Base-by-base conservation (phyloP, 2,113 vertebrate species). In the Trichomycterus rosablanca region DNA sequence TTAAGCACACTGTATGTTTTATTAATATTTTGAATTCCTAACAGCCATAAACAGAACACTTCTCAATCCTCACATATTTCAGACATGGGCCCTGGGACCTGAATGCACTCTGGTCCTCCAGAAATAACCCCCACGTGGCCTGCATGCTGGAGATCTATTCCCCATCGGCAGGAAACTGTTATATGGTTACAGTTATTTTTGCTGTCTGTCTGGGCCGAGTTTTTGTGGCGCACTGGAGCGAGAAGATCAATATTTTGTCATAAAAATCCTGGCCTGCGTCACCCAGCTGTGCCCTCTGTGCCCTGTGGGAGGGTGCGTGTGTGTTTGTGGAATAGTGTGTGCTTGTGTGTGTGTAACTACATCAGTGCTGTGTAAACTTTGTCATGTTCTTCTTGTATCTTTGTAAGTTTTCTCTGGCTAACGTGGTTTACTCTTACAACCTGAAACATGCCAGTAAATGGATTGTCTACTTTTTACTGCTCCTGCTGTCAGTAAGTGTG, bases 111-210 rank as follows among this genome's bases (percentile, higher is more conserved):
- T 11, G 34, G 59, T 40, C 32, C 48, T 46, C 28, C 84, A 85
- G 82, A 81, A 86, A 86, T 87, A 87, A 83, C 78, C 58, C 43
- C 14, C 82, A 83, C 80, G 75, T 83, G 80, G 40, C 74, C 63
- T 43, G 39, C 78, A 75, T 76, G 76, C 78, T 83, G 82, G 75
- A 69, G 84, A 88, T 88, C 83, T 71, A 80, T 84, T 88, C 83
- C 83, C 74, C 74, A 76, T 22, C 46, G 77, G 81, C 84, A 86
- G 84, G 84, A 88, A 88, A 83, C 80, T 81, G 83, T 86, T 85
- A 86, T 87, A 86, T 86, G 83, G 84, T 86, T 86, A 86, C 86
- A 88, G 86, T 86, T 88, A 86, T 86, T 88, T 88, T 78, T 83
- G 86, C 83, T 87, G 84, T 86, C 80, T 81, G 82, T 84, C 84